phyloP scores from a whole-genome alignment of 2,113 vertebrate genomes.

The Pterophyllum scalare region DNA sequence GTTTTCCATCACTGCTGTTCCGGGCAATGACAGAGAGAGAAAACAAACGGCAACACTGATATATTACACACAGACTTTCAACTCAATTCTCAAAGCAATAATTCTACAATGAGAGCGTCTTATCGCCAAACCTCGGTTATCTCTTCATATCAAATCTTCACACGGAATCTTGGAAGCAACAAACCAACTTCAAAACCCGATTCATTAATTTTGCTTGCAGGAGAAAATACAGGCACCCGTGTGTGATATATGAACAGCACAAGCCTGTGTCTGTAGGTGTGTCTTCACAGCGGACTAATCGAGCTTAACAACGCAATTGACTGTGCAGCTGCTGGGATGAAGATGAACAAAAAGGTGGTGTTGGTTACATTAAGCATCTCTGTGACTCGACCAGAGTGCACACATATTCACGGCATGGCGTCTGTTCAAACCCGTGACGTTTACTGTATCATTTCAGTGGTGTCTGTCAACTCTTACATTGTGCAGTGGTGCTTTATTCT shows the following conservation, averaged over 20 bases:
- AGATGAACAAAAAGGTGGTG: slow-evolving; percentile 31
- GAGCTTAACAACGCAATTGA: slow-evolving; percentile 25
- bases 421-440: slow-evolving; percentile 61
- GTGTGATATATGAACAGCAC: neutral
- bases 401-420: slow-evolving; percentile 46
- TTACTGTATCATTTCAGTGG: slow-evolving; percentile 63
- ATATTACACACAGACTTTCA: slow-evolving; percentile 76
- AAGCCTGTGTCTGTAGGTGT: slow-evolving; percentile 13
- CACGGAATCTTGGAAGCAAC: slow-evolving; percentile 24
- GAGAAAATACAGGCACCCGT: slow-evolving; percentile 19
- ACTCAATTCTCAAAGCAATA: slow-evolving; percentile 70
- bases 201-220: slow-evolving; percentile 22
- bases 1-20: slow-evolving; percentile 82
- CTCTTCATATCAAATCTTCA: slow-evolving; percentile 59
- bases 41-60: slow-evolving; percentile 81
- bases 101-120: slow-evolving; percentile 64
- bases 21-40: slow-evolving; percentile 79
- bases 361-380: slow-evolving; percentile 50
- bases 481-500: slow-evolving; percentile 69
- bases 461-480: slow-evolving; percentile 74
- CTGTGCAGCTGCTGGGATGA: slow-evolving; percentile 26
- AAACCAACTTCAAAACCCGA: neutral
- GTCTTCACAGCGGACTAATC: slow-evolving; percentile 21
- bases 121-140: slow-evolving; percentile 62
- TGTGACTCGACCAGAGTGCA: slow-evolving; percentile 32